Conservation (phyloP, 2,888 invertebrate species). For the Pimpla rufipes region DNA sequence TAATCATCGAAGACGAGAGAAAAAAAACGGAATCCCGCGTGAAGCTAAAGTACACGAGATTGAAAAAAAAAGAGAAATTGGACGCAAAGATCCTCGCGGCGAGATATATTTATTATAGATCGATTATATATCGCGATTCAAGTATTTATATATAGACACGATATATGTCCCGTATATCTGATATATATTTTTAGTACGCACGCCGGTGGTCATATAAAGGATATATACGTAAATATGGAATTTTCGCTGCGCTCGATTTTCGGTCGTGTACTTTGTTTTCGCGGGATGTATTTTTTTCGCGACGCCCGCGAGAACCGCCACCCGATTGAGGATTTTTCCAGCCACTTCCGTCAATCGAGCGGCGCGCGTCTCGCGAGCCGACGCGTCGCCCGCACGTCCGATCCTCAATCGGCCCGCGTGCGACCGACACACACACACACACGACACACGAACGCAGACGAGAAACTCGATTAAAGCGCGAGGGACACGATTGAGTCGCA, state of each 20-base stretch:
- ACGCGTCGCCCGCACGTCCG: not conserved
- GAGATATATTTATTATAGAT: too few species aligned
- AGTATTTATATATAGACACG: not conserved
- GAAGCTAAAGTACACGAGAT: not conserved
- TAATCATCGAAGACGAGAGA: constrained; percentile 31
- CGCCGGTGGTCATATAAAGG: too few species aligned
- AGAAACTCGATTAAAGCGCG: constrained; percentile 38
- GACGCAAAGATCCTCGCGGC: too few species aligned
- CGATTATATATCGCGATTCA: not conserved
- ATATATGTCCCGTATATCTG: not conserved
- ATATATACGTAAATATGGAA: too few species aligned
- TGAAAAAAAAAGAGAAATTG: too few species aligned
- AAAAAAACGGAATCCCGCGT: not conserved
- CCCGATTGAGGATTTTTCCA: constrained; percentile 91
- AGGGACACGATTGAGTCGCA: constrained; percentile 37
- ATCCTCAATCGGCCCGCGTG: not conserved
- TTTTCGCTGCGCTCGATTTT: too few species aligned
- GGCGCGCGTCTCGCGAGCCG: constrained; percentile 72
- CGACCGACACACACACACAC: too few species aligned
- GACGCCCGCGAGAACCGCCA: constrained; percentile 84
- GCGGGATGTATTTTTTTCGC: not conserved
- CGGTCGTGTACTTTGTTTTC: too few species aligned
- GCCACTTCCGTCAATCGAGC: constrained; percentile 91
- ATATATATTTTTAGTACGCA: too few species aligned
- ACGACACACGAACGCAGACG: too few species aligned